Base-by-base conservation (phyloP, 2,113 vertebrate genomes). In the Cyanocitta stelleri region DNA sequence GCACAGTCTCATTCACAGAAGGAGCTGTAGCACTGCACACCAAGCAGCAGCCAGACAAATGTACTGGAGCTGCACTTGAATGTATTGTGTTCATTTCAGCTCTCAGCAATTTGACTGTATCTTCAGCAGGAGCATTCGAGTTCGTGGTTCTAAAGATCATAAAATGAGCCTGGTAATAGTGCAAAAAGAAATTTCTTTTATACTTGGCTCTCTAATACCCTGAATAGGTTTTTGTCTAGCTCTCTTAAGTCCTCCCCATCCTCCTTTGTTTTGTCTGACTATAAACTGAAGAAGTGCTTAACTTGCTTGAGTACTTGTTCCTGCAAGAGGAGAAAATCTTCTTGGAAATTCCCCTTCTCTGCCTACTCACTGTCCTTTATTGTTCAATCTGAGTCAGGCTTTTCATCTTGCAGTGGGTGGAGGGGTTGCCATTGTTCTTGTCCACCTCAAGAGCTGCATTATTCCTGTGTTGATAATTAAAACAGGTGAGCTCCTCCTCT, bases 261-360 rank as follows among this genome's bases (percentile, higher is more conserved):
- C 52, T 86, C n/a, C 41, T 93, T 86, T 95, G 74, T 93, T 95
- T 95, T 83, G 82, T 80, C 93, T 96, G 52, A 67, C 72, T 94
- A 3, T 93, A 48, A 93, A 86, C 72, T 80, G 85, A 91, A 91
- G 87, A 85, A 91, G 52, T 78, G 88, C 82, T 96, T 92, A 81
- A 78, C 90, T 90, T 95, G 77, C 78, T 52, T 29, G 49, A 81
- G 85, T 93, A 33, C 75, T 94, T 93, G 29, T 78, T 94, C 61
- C 75, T 90, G 44, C 48, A 63, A 63, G 58, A 92, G 68, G 64
- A 90, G 68, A 86, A 88, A 74, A 61, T 44, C 52, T 90, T 48
- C 64, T 73, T 90, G 87, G 83, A 94, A 93, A 93, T 92, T 61
- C 68, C 52, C 15, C 15, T 81, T 94, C 37, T 90, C 51, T 94